phyloP scores from a whole-genome alignment of 2,113 vertebrate genomes.

The Grantiella picta region DNA sequence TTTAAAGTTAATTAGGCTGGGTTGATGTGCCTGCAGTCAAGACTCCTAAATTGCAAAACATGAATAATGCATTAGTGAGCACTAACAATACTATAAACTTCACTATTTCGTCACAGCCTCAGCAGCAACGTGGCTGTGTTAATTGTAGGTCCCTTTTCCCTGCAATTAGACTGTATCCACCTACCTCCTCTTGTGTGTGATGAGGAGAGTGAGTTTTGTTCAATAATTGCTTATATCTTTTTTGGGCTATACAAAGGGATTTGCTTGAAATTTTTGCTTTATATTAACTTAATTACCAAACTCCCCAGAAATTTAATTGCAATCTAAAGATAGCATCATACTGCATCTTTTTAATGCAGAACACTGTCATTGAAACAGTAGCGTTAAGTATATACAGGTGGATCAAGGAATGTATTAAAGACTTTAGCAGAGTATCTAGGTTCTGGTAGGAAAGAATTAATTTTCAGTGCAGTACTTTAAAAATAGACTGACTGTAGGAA shows the following conservation, averaged over 20 bases:
- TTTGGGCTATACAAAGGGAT: neutral
- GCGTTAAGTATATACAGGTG: neutral
- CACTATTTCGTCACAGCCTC: neutral
- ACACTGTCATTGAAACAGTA: neutral
- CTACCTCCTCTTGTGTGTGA: neutral
- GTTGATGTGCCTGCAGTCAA: neutral
- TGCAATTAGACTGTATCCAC: neutral
- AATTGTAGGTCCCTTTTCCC: neutral
- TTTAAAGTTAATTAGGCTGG: neutral
- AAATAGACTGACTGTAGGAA: neutral
- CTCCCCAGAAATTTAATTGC: neutral
- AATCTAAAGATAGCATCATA: neutral
- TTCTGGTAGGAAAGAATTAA: neutral
- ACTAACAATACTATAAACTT: neutral
- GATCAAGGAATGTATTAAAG: neutral
- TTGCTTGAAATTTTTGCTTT: neutral
- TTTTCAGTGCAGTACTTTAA: neutral
- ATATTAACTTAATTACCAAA: neutral
- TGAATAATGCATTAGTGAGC: neutral
- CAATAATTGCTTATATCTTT: neutral
- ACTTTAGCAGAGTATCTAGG: neutral
- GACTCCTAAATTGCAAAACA: neutral
- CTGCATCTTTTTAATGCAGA: neutral
- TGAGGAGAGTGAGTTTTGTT: neutral
- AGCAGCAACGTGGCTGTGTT: neutral